Percentiles rank a stretch among this genome's conserved stretches.
Conservation (phyloP, 1,140 invertebrate genomes). For the Papilio polytes region DNA sequence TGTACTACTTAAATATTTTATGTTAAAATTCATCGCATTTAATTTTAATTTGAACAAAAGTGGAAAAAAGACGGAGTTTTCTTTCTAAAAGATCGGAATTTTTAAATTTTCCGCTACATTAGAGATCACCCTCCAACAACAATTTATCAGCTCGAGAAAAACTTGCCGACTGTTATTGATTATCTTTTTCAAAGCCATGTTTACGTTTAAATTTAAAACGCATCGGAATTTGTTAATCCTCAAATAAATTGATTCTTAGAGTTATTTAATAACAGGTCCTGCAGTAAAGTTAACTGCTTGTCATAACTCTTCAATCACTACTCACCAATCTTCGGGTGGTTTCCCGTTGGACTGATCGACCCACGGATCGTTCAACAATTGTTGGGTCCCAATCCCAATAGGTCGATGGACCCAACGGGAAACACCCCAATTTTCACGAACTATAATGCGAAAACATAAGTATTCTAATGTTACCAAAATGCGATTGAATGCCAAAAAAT, state of each 20-base stretch:
- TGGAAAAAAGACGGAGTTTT: background rate
- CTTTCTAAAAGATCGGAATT: background rate
- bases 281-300: too few species aligned
- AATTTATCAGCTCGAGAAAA: conserved; percentile 16
- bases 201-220: background rate
- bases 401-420: too few species aligned
- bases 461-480: background rate
- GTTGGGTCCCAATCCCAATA: too few species aligned
- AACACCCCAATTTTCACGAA: too few species aligned
- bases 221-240: background rate
- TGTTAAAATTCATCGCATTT: background rate
- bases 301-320: too few species aligned
- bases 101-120: conserved; percentile 23
- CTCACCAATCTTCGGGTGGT: too few species aligned
- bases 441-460: background rate
- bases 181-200: conserved; percentile 4
- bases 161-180: conserved; percentile 19
- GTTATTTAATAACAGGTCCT: too few species aligned
- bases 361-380: too few species aligned
- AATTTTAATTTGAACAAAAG: background rate
- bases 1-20: too few species aligned
- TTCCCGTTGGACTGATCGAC: too few species aligned
- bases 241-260: background rate
- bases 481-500: background rate
- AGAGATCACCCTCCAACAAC: conserved; percentile 25